Base-by-base conservation (phyloP, 2,888 invertebrate species). In the Drosophila kuntzei region DNA sequence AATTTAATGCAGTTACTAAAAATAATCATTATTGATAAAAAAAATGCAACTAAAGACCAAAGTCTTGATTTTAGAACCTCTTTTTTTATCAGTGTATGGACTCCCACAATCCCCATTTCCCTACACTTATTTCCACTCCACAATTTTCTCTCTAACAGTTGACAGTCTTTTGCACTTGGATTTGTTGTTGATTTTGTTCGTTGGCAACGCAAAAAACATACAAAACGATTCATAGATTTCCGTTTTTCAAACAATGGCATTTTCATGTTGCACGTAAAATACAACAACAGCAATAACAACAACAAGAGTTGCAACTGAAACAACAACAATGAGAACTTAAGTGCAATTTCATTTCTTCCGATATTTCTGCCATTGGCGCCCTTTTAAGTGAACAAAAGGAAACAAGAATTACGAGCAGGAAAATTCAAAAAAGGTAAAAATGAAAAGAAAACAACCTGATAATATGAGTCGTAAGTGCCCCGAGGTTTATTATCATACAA, bases 191-290 rank as follows among this genome's bases (percentile, higher is more conserved):
- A 50, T 61, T 39, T 51, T 39, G 18, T 16, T 55, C 12, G 37
- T 59, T 51, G 47, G 32, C 14, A 41, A 36, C 16, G 36, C 9
- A 29, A 55, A 66, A 61, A 69, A 66, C 76, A 81, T 59, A 78
- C 54, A 79, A 79, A 87, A 76, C 79, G 81, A 80, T 81, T 79
- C 84, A 87, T 83, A 87, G 87, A 87, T 79, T 87, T 81, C 73
- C 85, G 79, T 84, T 87, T 80, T 71, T 57, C 69, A 83, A 86
- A 86, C 88, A 86, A 86, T 88, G 88, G 84, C 76, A 88, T 84
- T 86, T 86, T 79, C 85, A 88, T 86, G 88, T 86, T 79, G 79
- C 79, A 87, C 87, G 78, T 79, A 55, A 85, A 82, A 67, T 60
- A 46, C 63, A 69, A 59, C 44, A 54, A 16, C 54, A 43, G 47